These are phyloP conservation scores for Hipparchia semele DNA, from an alignment of 2,888 invertebrate species.

Conservation along the genomic window DNA sequence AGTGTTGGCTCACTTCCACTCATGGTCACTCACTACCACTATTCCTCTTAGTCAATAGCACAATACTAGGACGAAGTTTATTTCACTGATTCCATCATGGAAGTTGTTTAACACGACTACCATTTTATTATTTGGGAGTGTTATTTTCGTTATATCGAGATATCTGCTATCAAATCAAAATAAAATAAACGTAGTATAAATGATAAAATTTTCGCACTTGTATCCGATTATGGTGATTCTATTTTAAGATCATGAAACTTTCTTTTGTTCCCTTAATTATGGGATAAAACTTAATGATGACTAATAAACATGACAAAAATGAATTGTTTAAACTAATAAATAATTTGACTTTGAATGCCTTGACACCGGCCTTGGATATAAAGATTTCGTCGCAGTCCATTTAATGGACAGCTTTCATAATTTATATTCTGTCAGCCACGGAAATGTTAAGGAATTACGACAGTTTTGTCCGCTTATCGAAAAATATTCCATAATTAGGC, in stretches of 20 bases:
- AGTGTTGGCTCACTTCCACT: conserved; percentile 72
- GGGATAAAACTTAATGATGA: background rate
- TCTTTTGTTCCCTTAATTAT: background rate
- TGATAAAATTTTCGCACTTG: conserved; percentile 13
- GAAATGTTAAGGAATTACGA: conserved; percentile 12
- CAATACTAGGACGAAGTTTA: conserved; percentile 45
- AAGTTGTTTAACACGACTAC: conserved; percentile 16
- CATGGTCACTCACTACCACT: conserved; percentile 55
- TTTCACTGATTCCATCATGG: conserved; percentile 33
- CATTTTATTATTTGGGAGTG: conserved; percentile 16
- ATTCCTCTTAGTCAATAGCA: conserved; percentile 47
- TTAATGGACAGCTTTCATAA: conserved; percentile 25
- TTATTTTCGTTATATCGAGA: conserved; percentile 4
- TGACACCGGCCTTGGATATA: conserved; percentile 19
- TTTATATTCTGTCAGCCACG: conserved; percentile 23
- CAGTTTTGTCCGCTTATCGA: conserved; percentile 10
- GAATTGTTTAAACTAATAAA: conserved; percentile 14
- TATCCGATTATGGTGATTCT: background rate
- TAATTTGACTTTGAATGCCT: conserved; percentile 1
- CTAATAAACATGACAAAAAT: conserved; percentile 1
- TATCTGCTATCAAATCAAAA: background rate
- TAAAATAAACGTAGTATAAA: background rate
- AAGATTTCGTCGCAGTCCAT: conserved; percentile 28
- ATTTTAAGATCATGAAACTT: background rate
- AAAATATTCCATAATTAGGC: conserved; percentile 9